phyloP scores from a whole-genome alignment of 23 tunicate genomes.

The Botrylloides violaceus region DNA sequence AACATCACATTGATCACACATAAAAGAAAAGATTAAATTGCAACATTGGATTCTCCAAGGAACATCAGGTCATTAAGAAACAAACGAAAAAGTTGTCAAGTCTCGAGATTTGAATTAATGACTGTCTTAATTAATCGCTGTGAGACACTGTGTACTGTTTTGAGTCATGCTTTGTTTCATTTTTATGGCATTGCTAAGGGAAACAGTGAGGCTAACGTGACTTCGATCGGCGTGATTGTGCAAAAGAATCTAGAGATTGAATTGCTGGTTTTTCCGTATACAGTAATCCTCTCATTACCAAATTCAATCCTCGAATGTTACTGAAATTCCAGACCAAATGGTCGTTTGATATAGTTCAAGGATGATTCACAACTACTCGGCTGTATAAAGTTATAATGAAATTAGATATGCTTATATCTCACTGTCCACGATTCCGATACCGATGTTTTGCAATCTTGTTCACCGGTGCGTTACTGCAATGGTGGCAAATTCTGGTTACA shows the following conservation, averaged over 20 bases:
- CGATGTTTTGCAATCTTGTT: too few relatives aligned
- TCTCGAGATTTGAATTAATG: not conserved
- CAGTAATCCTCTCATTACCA: slow-evolving; percentile 1
- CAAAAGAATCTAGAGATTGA: not conserved
- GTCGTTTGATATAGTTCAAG: not conserved
- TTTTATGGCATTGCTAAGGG: not conserved
- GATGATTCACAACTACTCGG: too few relatives aligned
- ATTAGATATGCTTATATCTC: too few relatives aligned
- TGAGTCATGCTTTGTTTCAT: not conserved
- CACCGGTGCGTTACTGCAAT: too few relatives aligned
- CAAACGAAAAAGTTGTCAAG: not conserved
- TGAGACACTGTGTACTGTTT: not conserved
- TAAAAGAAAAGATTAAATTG: not conserved
- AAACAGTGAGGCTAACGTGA: not conserved
- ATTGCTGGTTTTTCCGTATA: not conserved
- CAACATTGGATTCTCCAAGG: not conserved
- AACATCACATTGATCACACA: not conserved
- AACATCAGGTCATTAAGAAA: not conserved
- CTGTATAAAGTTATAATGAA: too few relatives aligned
- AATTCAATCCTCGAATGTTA: not conserved
- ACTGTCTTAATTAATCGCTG: not conserved
- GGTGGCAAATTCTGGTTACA: too few relatives aligned
- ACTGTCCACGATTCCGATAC: too few relatives aligned
- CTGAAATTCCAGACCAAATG: not conserved
- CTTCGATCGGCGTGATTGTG: not conserved